Base-by-base conservation (phyloP, 1,140 invertebrate genomes). In the Nylanderia fulva region DNA sequence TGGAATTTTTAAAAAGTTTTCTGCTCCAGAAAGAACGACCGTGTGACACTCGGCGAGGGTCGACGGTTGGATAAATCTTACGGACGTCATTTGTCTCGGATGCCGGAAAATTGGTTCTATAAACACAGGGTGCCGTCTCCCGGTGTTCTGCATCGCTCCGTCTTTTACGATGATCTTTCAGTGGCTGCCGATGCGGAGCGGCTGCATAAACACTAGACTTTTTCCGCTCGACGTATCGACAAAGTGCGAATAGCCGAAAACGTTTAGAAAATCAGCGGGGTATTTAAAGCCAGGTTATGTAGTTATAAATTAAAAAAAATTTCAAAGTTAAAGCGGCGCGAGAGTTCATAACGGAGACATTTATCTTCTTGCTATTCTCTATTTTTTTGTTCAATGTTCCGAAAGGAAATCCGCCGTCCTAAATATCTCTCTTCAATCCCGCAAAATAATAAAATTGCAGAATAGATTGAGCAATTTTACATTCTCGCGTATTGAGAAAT, bases 361-460 rank as follows among this genome's bases (percentile, higher is more conserved):
- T 29, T n/a, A n/a, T 42, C 42, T 24, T 11, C n/a, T 42, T 29
- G 4, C 39, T n/a, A 45, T 76, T 18, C 18, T 24, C 8, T 8
- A 24, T 36, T 48, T 48, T 54, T 33, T 33, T 33, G 42, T 6
- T 18, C n/a, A 18, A 42, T 66, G 13, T 13, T 36, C 4, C 45
- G 5, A 63, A 66, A 36, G n/a, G 15, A 52, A 48, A 64, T 64
- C 60, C 42, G n/a, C 39, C 8, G 21, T 48, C 9, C 24, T 21
- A 27, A 56, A 71, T n/a, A n/a, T 56, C 45, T 69, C 48, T 45
- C 27, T 48, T 84, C 69, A 15, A 64, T 86, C 82, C 84, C 87
- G 84, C 85, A 80, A 88, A 89, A 86, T 86, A 90, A 90, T 90
- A 86, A 91, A 90, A 90, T 90, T 88, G 86, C 85, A 88, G 85